phyloP scores from a whole-genome alignment of 2,113 vertebrate genomes.

The Miniopterus natalensis region DNA sequence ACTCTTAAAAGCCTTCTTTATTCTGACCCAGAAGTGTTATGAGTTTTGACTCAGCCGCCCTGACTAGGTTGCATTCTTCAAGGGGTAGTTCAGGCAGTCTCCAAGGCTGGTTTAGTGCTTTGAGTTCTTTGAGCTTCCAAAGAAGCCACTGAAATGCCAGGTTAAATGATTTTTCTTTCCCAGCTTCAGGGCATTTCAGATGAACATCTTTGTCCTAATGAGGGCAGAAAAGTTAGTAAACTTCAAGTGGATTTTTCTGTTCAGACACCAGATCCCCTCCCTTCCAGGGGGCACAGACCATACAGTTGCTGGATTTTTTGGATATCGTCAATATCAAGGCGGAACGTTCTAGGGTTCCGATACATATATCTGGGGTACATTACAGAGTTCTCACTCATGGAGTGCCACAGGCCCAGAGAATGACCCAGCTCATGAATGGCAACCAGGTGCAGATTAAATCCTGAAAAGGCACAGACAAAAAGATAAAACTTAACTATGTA shows the following conservation, averaged over 20 bases:
- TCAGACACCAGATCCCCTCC: neutral
- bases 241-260: neutral
- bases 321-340: conserved; percentile 13
- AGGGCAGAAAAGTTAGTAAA: neutral
- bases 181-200: neutral
- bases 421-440: conserved; percentile 68
- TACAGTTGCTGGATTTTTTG: neutral
- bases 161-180: neutral
- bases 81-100: neutral
- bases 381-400: neutral
- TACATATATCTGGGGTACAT: conserved; percentile 9
- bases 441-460: conserved; percentile 65
- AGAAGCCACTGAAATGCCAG: neutral
- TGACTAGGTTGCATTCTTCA: neutral
- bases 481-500: neutral
- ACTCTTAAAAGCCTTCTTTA: neutral
- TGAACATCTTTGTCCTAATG: neutral
- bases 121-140: neutral
- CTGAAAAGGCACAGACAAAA: neutral
- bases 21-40: neutral
- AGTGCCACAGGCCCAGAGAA: conserved; percentile 62
- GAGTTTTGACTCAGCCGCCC: neutral
- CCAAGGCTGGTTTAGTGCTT: neutral
- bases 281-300: neutral
- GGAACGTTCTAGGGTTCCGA: neutral